phyloP scores from a whole-genome alignment of 2,797 vertebrate species.

The Bryconaethiops microstoma region DNA sequence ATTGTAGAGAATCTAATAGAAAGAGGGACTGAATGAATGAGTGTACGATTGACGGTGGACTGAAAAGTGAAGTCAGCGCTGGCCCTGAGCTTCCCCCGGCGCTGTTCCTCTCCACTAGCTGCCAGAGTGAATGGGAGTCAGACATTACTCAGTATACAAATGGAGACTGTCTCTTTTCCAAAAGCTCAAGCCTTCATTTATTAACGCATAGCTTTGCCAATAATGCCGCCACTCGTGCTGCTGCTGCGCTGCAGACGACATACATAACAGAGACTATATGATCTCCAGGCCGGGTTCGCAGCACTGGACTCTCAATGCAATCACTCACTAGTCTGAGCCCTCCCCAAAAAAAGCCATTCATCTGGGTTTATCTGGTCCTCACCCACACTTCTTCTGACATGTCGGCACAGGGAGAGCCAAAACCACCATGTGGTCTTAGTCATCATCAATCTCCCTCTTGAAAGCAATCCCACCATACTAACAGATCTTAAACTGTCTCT shows the following conservation, averaged over 20 bases:
- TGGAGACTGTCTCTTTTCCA: slow-evolving; percentile 81
- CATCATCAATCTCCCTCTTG: slow-evolving; percentile 71
- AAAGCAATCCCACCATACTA: slow-evolving; percentile 65
- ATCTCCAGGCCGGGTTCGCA: slow-evolving; percentile 44
- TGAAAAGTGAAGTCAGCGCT: slow-evolving; percentile 3
- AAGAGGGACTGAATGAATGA: not conserved
- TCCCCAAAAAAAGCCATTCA: slow-evolving; percentile 33
- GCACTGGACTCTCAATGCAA: slow-evolving; percentile 44
- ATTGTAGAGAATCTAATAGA: not conserved
- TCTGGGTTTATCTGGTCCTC: slow-evolving; percentile 44
- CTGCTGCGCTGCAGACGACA: slow-evolving; percentile 63
- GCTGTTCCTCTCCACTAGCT: slow-evolving; percentile 78
- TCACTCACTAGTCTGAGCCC: slow-evolving; percentile 49
- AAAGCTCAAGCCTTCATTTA: slow-evolving; percentile 79
- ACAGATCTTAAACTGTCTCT: slow-evolving; percentile 60
- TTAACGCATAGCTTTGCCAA: slow-evolving; percentile 71
- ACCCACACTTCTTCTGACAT: slow-evolving; percentile 39
- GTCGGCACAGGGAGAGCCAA: slow-evolving; percentile 54
- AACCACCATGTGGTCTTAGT: slow-evolving; percentile 67
- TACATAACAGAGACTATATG: slow-evolving; percentile 46
- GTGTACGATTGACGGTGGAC: not conserved
- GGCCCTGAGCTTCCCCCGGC: slow-evolving; percentile 66
- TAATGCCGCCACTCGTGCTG: slow-evolving; percentile 24
- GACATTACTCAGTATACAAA: slow-evolving; percentile 86
- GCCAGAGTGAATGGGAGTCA: slow-evolving; percentile 80